A percentile compares a stretch with the other conserved stretches of the same genome.
Evolutionary conservation across 2,888 invertebrate species (phyloP).

Genomic region (Camponotus fellah): DNA sequence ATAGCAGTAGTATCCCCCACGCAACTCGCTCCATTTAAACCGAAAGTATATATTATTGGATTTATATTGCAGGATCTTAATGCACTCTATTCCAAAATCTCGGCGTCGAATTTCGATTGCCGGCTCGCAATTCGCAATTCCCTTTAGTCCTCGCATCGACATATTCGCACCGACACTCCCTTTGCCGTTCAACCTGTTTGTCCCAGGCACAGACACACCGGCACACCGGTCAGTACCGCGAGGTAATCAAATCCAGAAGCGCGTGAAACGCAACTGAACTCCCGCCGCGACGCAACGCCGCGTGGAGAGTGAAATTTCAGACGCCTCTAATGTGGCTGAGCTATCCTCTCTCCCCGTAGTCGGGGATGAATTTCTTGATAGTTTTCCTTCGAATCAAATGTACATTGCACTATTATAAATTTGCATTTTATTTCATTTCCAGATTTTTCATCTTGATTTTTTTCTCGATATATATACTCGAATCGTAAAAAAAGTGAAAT

Average conservation of each 20-base stretch:
- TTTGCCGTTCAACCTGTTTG: slow-evolving; percentile 52
- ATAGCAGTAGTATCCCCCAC: slow-evolving; percentile 41
- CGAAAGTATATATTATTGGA: slow-evolving; percentile 82
- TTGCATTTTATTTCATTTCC: background rate
- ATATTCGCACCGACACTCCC: slow-evolving; percentile 32
- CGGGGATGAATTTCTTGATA: background rate
- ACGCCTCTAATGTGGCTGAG: slow-evolving; percentile 52
- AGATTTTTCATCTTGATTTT: background rate
- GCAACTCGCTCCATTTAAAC: slow-evolving; percentile 75
- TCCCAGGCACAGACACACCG: slow-evolving; percentile 14
- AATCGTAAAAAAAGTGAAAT: background rate
- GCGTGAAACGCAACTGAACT: slow-evolving; percentile 71
- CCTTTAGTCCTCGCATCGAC: slow-evolving; percentile 45
- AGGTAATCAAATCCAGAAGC: slow-evolving; percentile 73
- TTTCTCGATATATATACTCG: background rate
- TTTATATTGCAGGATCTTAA: slow-evolving; percentile 79
- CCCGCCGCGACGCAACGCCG: slow-evolving; percentile 51
- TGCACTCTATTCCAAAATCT: slow-evolving; percentile 66
- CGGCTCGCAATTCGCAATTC: slow-evolving; percentile 41
- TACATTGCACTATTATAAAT: background rate
- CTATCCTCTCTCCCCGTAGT: background rate
- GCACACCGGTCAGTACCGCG: slow-evolving; percentile 39
- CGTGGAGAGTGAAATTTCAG: slow-evolving; percentile 69
- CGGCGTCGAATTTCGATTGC: slow-evolving; percentile 12
- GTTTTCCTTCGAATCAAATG: background rate